Base-by-base conservation (phyloP, 2,888 invertebrate species). In the Sericinus montela region DNA sequence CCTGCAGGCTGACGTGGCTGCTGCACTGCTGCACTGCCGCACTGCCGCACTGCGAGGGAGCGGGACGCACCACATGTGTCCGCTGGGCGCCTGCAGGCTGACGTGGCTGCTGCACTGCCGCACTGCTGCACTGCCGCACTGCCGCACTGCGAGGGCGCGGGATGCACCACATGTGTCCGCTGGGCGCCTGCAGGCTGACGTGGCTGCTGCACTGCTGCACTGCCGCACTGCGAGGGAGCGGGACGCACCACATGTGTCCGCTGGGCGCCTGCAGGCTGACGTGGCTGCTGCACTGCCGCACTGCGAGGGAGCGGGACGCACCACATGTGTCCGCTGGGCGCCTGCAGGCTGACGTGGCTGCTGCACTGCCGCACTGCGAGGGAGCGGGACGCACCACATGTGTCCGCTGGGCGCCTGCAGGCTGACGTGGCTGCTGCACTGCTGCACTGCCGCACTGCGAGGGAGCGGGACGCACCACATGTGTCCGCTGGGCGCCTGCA, bases 301-400 rank as follows among this genome's bases (percentile, higher is more conserved):
- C 6, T 3, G 6, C 3, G 4, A 23, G 23, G 3, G 23, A 99
- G 65, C 98, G 98, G 51, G 98, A 36, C 89, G 76, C 73, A 97
- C 98, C 98, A 98, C 97, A 98, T 97, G 72, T 99, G 98, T 7
- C 99, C 99, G 73, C 97, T 97, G 32, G 98, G 97, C 49, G 98
- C 97, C 89, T 98, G 98, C 59, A 99, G 90, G 64, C 97, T 97
- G 46, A 99, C 98, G 81, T 98, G 98, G 78, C 97, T 98, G 78
- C 97, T 97, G 81, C 19, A 19, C 19, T 19, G 19, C 19, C 2
- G 19, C 5, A 19, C 19, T 25, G 25, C 6, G 8, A 25, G 25
- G 4, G 25, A 25, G 19, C 25, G 25, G 7, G 8, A 37, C 89
- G 76, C 73, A 97, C 98, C 98, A 98, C 97, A 98, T 97, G 72